Conservation (phyloP, 2,113 vertebrate species). For the Psammodynastes pulverulentus region DNA sequence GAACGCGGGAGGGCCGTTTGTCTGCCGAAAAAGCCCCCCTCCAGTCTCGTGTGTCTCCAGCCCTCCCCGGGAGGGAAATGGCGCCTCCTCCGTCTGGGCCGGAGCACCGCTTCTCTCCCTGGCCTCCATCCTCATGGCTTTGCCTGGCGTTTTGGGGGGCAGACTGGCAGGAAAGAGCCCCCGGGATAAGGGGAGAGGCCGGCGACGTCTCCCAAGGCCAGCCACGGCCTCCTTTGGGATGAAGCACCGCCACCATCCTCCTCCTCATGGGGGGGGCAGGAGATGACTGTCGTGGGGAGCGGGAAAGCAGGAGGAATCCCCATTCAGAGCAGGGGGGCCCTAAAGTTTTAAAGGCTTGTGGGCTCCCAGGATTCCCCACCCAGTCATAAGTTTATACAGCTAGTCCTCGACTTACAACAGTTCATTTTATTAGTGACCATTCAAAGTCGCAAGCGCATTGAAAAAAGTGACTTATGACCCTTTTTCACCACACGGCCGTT, state of each 20-base stretch:
- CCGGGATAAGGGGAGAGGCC: not conserved
- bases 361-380: not conserved
- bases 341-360: not conserved
- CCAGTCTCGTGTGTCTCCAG: not conserved
- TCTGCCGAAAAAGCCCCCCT: not conserved
- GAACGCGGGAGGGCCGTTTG: not conserved
- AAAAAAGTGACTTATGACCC: not conserved
- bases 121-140: not conserved
- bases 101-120: too few relatives aligned
- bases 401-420: not conserved
- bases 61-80: not conserved
- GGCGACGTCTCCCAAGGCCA: not conserved
- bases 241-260: not conserved
- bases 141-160: not conserved
- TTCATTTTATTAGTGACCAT: not conserved
- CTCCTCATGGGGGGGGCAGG: not conserved
- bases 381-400: not conserved
- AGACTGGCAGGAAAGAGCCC: not conserved
- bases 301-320: not conserved
- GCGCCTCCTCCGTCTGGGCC: not conserved
- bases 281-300: not conserved
- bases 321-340: not conserved
- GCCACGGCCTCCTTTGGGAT: not conserved
- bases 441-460: not conserved
- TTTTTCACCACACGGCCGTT: not conserved